These are phyloP conservation scores for Drosophila repleta DNA, from an alignment of 1,140 invertebrate species.

Conservation along the genomic window DNA sequence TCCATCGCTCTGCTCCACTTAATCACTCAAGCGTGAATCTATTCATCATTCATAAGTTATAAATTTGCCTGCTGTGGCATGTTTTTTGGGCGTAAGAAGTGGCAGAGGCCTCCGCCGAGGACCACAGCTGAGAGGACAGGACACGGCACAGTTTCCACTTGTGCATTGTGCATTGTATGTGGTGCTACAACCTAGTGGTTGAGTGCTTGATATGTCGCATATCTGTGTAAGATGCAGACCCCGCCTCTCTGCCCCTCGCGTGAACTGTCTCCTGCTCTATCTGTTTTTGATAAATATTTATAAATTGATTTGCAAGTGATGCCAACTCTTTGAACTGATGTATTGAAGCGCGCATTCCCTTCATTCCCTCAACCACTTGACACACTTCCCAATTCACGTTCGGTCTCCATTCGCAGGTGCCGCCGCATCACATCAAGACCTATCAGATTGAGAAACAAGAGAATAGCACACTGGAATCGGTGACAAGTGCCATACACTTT, in stretches of 20 bases:
- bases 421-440: slow-evolving; percentile 79
- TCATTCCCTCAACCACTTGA: slow-evolving; percentile 50
- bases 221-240: slow-evolving; percentile 35
- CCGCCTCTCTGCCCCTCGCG: not conserved
- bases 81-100: slow-evolving; percentile 69
- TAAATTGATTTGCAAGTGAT: slow-evolving; percentile 64
- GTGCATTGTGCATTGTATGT: slow-evolving; percentile 50
- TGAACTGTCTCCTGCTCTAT: not conserved
- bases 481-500: slow-evolving; percentile 84
- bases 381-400: slow-evolving; percentile 31
- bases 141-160: slow-evolving; percentile 27
- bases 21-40: slow-evolving; percentile 83
- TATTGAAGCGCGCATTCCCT: slow-evolving; percentile 18
- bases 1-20: slow-evolving; percentile 63
- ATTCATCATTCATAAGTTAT: slow-evolving; percentile 83
- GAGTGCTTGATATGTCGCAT: slow-evolving; percentile 18
- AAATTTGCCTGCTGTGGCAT: slow-evolving; percentile 72
- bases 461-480: slow-evolving; percentile 76
- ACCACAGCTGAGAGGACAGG: not conserved
- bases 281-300: slow-evolving; percentile 61
- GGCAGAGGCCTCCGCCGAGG: slow-evolving; percentile 6
- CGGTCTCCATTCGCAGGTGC: slow-evolving; percentile 55
- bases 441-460: slow-evolving; percentile 76
- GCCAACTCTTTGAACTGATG: slow-evolving; percentile 21
- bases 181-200: slow-evolving; percentile 8